These are phyloP conservation scores for Synchiropus splendidus DNA, from an alignment of 2,113 vertebrate species.

Conservation along the genomic window DNA sequence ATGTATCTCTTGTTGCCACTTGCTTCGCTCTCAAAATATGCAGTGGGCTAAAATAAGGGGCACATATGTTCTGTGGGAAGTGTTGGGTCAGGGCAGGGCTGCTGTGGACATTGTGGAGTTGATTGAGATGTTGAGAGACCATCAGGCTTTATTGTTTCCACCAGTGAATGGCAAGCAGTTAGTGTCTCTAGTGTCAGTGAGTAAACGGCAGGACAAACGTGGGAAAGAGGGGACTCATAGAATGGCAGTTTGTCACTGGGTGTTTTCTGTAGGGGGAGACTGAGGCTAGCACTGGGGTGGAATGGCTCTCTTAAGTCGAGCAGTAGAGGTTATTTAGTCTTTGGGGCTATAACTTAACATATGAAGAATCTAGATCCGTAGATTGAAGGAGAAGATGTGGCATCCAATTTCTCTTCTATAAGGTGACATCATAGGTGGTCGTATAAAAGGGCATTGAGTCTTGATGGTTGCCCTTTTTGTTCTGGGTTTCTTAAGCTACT, in stretches of 20 bases:
- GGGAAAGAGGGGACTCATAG: conserved; percentile 48
- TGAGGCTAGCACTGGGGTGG: too few relatives aligned
- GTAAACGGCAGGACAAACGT: conserved; percentile 51
- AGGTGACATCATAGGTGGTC: too few relatives aligned
- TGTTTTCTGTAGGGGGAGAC: conserved; percentile 22
- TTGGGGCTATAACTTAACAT: too few relatives aligned
- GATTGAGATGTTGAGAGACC: conserved; percentile 35
- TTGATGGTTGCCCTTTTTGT: too few relatives aligned
- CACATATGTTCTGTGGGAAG: conserved; percentile 23
- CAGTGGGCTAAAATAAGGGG: conserved; percentile 29
- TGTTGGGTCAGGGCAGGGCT: conserved; percentile 11
- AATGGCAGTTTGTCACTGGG: conserved; percentile 39
- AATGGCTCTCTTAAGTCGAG: too few relatives aligned
- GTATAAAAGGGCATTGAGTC: too few relatives aligned
- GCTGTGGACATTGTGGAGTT: conserved; percentile 38
- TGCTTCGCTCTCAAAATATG: conserved; percentile 32
- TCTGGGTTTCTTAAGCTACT: too few relatives aligned
- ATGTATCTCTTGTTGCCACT: conserved; percentile 34
- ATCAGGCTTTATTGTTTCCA: conserved; percentile 44
- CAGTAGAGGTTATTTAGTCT: conserved; percentile 20
- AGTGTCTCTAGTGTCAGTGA: conserved; percentile 41
- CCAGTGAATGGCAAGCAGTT: conserved; percentile 51
- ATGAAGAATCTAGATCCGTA: too few relatives aligned
- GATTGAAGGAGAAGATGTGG: too few relatives aligned
- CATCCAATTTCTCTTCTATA: too few relatives aligned